Evolutionary conservation across 2,113 vertebrate species (phyloP).

Genomic region (Paramormyrops kingsleyae): DNA sequence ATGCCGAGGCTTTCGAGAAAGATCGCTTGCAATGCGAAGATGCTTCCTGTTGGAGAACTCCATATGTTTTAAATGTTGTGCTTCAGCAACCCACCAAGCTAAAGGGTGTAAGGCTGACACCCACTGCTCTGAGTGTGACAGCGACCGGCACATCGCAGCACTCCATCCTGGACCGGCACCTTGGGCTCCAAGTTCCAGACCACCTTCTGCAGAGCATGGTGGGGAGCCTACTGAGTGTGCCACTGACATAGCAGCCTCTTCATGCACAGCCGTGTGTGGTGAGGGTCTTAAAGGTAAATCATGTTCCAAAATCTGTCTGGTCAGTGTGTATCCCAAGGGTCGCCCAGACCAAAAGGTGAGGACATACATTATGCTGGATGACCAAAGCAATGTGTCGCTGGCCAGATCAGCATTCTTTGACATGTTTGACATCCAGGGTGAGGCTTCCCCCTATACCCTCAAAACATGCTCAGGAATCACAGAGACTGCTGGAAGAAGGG

Average conservation of each 20-base stretch:
- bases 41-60: background rate
- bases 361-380: no score
- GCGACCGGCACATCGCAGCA: constrained; percentile 1
- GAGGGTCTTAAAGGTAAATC: background rate
- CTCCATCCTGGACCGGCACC: constrained; percentile 22
- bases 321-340: no score
- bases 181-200: background rate
- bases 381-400: no score
- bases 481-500: no score
- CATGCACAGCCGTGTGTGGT: constrained; percentile 24
- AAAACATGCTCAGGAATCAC: no score
- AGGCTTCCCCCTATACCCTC: no score
- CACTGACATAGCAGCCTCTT: background rate
- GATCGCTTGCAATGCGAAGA: background rate
- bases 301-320: constrained; percentile 14
- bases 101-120: constrained; percentile 3
- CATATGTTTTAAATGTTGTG: background rate
- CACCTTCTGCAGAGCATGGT: background rate
- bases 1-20: constrained; percentile 21
- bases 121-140: constrained; percentile 18
- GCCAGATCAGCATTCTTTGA: no score
- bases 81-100: background rate
- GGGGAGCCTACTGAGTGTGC: background rate
- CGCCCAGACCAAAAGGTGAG: no score
- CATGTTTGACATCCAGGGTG: no score